Percentiles rank a stretch among this genome's conserved stretches.
phyloP scores from a whole-genome alignment of 2,113 vertebrate genomes.

The Progne subis region DNA sequence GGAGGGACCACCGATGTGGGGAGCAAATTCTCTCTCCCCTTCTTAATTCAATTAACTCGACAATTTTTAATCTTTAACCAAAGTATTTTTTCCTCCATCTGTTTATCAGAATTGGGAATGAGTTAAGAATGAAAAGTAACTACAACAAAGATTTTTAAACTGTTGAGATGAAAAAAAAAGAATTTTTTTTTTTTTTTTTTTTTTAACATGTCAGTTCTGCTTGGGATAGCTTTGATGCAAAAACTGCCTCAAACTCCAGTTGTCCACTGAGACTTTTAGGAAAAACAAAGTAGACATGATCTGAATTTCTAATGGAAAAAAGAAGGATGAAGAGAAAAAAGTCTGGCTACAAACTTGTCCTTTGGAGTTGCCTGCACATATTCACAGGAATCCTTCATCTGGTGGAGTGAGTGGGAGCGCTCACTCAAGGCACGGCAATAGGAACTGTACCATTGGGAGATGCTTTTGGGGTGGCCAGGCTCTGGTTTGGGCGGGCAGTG shows the following conservation, averaged over 20 bases:
- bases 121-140: slow-evolving; percentile 34
- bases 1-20: background rate
- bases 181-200: background rate
- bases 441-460: background rate
- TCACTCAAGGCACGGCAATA: background rate
- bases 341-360: background rate
- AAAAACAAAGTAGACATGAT: background rate
- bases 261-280: slow-evolving; percentile 19
- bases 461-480: background rate
- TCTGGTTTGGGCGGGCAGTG: background rate
- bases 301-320: slow-evolving; percentile 21
- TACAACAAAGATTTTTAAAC: slow-evolving; percentile 32
- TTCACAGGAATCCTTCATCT: background rate
- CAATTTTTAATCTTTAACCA: slow-evolving; percentile 15
- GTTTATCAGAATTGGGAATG: slow-evolving; percentile 40
- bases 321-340: background rate
- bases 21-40: background rate
- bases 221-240: slow-evolving; percentile 45
- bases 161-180: background rate
- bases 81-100: slow-evolving; percentile 27
- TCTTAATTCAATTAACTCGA: slow-evolving; percentile 49
- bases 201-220: background rate
- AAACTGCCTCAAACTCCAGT: slow-evolving; percentile 31
- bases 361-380: background rate
- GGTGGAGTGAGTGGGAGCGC: background rate